Base-by-base conservation (phyloP, 64 coral and sea anemone species). In the Platygyra sinensis region DNA sequence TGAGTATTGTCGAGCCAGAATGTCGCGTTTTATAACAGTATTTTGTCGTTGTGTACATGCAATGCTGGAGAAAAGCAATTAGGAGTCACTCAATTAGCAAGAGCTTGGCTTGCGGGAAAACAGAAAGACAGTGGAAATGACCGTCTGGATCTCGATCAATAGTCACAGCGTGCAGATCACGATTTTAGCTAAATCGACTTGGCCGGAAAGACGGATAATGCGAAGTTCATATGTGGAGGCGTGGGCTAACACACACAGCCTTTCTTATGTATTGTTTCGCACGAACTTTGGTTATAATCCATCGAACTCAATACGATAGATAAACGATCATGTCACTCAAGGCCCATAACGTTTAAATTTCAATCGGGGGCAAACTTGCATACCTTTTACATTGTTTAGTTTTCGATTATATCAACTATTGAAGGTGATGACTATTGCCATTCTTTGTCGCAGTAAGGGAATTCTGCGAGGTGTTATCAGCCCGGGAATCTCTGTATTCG, bases 61-160 rank as follows among this genome's bases (percentile, higher is more conserved):
- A 86, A 93, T 71, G 76, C 72, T 75, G 76, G 60, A 57, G 72
- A 89, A 85, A 94, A 89, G 87, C 77, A 94, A 94, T 89, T 94
- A 94, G 85, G 62, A 55, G 38, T 31, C 76, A 76, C 86, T 83
- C 86, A 93, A 89, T 93, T 89, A 83, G 71, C 8, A 24, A 92
- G 83, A 83, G 72, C 69, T 77, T 83, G 63, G 77, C 86, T 87
- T 62, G 86, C 64, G 49, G 72, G 86, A 93, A 76, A 81, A 93
- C 59, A 79, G 60, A 93, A 80, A 83, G 50, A 65, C 73, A 93
- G 83, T 74, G 76, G 19, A 42, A 73, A 76, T 52, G 20, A 27
- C 79, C 55, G 57, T 42, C 74, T 50, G 25, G 54, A 57, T 57
- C 10, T 57, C 54, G 29, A 71, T 88, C 77, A 80, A 67, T 88